phyloP scores from a whole-genome alignment of 2,797 vertebrate genomes.

The Euthynnus affinis region DNA sequence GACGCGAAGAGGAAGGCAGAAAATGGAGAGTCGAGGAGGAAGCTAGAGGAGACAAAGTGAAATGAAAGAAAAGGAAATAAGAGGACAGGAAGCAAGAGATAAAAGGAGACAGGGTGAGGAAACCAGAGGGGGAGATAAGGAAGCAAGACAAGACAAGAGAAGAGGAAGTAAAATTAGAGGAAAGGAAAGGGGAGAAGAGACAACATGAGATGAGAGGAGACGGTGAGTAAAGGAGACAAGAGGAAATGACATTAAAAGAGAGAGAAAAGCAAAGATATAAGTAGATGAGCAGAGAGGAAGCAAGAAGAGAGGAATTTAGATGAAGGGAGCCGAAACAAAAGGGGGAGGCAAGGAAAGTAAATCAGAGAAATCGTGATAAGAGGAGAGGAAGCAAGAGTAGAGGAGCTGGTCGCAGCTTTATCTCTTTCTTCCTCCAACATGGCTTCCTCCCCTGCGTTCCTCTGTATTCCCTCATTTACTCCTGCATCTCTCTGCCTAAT shows the following conservation, averaged over 20 bases:
- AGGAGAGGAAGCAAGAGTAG: conserved; percentile 29
- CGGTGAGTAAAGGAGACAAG: not conserved
- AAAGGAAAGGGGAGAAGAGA: not conserved
- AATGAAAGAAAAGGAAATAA: conserved; percentile 7
- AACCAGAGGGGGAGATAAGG: conserved; percentile 9
- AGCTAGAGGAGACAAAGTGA: no score
- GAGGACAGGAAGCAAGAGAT: conserved; percentile 15
- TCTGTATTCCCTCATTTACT: conserved; percentile 62
- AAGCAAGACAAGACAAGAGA: not conserved
- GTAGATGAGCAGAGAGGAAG: conserved; percentile 32
- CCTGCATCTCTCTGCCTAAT: conserved; percentile 60
- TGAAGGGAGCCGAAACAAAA: conserved; percentile 40
- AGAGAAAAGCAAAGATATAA: conserved; percentile 12
- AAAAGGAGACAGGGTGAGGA: not conserved
- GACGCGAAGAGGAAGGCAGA: no score
- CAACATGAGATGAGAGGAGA: not conserved
- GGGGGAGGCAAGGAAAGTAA: conserved; percentile 18
- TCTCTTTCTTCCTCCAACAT: conserved; percentile 38
- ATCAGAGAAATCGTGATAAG: conserved; percentile 43
- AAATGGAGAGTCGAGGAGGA: not conserved
- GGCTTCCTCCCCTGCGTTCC: conserved; percentile 37
- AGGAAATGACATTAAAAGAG: not conserved
- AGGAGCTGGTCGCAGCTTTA: conserved; percentile 52
- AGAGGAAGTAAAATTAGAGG: no score
- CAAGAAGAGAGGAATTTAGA: conserved; percentile 39